Conservation (phyloP, 2,113 vertebrate species). For the Vanacampus margaritifer region DNA sequence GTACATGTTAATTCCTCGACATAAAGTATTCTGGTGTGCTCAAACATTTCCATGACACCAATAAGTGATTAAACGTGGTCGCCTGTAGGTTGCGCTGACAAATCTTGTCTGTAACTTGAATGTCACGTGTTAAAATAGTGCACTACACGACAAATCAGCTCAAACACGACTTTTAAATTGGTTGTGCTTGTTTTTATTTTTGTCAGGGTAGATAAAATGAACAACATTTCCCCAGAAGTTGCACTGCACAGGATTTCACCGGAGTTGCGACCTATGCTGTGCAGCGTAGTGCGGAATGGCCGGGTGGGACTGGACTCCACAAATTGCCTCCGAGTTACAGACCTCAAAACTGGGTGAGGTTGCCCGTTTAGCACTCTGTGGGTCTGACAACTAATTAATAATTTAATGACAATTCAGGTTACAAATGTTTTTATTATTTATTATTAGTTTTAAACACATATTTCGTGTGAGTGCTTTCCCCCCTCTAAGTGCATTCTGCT, state of each 20-base stretch:
- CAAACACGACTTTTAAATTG: background rate
- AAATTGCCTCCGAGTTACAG: constrained; percentile 91
- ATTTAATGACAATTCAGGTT: too few species aligned
- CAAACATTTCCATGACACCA: background rate
- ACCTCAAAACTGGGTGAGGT: constrained; percentile 94
- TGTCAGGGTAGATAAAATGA: constrained; percentile 51
- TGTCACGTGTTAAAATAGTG: background rate
- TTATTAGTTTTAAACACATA: too few species aligned
- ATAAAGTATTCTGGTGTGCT: background rate
- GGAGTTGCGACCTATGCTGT: constrained; percentile 86
- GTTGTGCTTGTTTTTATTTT: constrained; percentile 13
- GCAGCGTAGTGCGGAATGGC: constrained; percentile 90
- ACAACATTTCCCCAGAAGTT: constrained; percentile 90
- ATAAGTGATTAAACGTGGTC: background rate
- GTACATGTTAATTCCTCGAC: background rate
- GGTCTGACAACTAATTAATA: background rate
- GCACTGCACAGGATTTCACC: constrained; percentile 92
- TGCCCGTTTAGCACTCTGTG: background rate
- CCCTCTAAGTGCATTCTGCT: background rate
- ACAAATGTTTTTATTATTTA: too few species aligned
- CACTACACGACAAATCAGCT: background rate
- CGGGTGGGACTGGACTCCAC: constrained; percentile 94
- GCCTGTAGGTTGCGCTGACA: background rate
- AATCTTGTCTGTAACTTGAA: background rate
- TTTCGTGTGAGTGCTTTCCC: background rate